A percentile compares a stretch with the other conserved stretches of the same genome.
Evolutionary conservation across 1,140 invertebrate genomes (phyloP).

Genomic region (Saxidomus purpurata): DNA sequence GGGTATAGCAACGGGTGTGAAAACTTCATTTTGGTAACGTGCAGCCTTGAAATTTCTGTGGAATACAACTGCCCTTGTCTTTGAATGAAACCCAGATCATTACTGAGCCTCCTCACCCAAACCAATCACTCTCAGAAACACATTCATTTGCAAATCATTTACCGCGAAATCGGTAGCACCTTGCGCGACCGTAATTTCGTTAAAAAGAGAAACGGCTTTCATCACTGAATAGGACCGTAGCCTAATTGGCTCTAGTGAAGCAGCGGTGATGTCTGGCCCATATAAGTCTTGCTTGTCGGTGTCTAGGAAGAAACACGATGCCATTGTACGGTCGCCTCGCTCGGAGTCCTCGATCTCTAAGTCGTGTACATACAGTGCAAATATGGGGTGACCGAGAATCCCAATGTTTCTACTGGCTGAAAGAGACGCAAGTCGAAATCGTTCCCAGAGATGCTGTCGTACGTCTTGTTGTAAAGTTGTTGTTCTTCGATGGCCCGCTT

Average conservation of each 20-base stretch:
- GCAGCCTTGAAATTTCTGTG: not conserved
- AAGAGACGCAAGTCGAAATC: too few relatives aligned
- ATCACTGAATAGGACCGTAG: not conserved
- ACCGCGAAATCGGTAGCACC: not conserved
- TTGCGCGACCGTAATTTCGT: not conserved
- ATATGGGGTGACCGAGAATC: too few relatives aligned
- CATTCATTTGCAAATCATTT: constrained; percentile 6
- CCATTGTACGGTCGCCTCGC: not conserved
- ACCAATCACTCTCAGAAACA: too few relatives aligned
- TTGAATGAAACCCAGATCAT: not conserved
- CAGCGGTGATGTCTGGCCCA: too few relatives aligned
- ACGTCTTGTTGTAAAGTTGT: too few relatives aligned
- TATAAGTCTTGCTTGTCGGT: not conserved
- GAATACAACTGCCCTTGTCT: not conserved
- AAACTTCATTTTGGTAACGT: too few relatives aligned
- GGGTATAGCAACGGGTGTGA: too few relatives aligned
- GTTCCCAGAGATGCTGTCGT: too few relatives aligned
- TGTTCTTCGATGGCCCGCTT: too few relatives aligned
- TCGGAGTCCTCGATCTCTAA: not conserved
- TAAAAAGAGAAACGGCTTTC: not conserved
- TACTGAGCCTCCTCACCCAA: not conserved
- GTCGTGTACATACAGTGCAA: not conserved
- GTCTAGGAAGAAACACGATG: not conserved
- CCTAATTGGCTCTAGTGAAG: not conserved
- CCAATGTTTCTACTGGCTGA: too few relatives aligned